Evolutionary conservation across 2,113 vertebrate species (phyloP).

Genomic region (Stercorarius parasiticus): DNA sequence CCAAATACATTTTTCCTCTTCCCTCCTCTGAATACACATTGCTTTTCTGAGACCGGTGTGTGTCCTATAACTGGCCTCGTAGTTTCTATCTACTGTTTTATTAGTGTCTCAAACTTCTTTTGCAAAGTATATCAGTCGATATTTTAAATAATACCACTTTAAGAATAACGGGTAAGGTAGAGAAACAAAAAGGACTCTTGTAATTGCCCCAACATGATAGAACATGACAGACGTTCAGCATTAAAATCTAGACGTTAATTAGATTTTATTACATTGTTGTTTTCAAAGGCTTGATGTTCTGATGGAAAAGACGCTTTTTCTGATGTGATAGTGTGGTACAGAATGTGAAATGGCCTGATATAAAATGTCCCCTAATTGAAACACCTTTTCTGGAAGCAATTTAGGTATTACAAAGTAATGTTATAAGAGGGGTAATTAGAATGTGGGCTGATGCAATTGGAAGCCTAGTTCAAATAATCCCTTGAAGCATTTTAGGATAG

Average conservation of each 20-base stretch:
- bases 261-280: slow-evolving; percentile 23
- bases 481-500: not conserved
- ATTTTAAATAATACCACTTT: not conserved
- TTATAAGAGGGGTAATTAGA: slow-evolving; percentile 39
- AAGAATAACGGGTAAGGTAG: not conserved
- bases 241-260: slow-evolving; percentile 25
- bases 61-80: not conserved
- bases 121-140: not conserved
- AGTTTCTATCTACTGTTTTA: not conserved
- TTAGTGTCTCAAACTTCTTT: not conserved
- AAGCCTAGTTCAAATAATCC: slow-evolving; percentile 27
- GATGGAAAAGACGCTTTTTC: not conserved
- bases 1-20: not conserved
- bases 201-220: not conserved
- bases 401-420: slow-evolving; percentile 28
- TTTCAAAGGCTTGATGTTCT: slow-evolving; percentile 1
- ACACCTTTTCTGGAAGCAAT: slow-evolving; percentile 47
- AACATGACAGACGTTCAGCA: not conserved
- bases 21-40: not conserved
- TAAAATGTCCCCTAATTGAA: slow-evolving; percentile 52
- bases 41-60: not conserved
- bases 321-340: not conserved
- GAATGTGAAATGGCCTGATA: not conserved
- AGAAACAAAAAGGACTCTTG: not conserved
- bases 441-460: slow-evolving; percentile 2